Conservation (phyloP, 1,140 invertebrate species). For the Macrobrachium nipponense region DNA sequence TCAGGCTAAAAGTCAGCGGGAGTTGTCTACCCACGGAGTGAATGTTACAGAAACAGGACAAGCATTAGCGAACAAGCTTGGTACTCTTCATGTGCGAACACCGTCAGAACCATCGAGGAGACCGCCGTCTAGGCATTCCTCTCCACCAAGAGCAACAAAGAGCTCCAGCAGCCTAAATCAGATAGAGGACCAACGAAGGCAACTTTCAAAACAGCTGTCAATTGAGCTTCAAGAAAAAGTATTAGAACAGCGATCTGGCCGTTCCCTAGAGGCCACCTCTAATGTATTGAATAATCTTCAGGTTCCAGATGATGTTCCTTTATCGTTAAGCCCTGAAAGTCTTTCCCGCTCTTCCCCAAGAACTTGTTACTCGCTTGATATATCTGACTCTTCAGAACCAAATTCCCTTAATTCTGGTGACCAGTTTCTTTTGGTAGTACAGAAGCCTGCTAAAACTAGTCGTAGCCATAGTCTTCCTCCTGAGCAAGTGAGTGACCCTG, state of each 20-base stretch:
- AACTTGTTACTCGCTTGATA: constrained; percentile 73
- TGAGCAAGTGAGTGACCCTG: constrained; percentile 51
- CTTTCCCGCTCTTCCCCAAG: constrained; percentile 68
- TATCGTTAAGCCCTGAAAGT: constrained; percentile 61
- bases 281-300: constrained; percentile 40
- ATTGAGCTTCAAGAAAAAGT: constrained; percentile 62
- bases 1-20: constrained; percentile 42
- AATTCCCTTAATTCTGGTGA: constrained; percentile 63
- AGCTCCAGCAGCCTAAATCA: constrained; percentile 23
- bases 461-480: constrained; percentile 61
- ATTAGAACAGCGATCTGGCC: constrained; percentile 35
- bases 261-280: constrained; percentile 36
- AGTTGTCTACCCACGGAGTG: constrained; percentile 42
- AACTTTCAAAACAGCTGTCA: constrained; percentile 62
- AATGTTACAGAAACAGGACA: constrained; percentile 50
- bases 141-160: constrained; percentile 36
- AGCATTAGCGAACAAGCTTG: constrained; percentile 53
- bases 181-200: constrained; percentile 57
- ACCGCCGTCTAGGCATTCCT: constrained; percentile 17
- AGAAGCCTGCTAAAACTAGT: constrained; percentile 52
- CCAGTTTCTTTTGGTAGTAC: constrained; percentile 61
- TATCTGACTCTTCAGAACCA: constrained; percentile 69
- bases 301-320: constrained; percentile 35
- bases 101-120: constrained; percentile 36
- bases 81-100: constrained; percentile 43